Conservation (phyloP, 1,140 invertebrate species). For the Euura saliciscinereae region DNA sequence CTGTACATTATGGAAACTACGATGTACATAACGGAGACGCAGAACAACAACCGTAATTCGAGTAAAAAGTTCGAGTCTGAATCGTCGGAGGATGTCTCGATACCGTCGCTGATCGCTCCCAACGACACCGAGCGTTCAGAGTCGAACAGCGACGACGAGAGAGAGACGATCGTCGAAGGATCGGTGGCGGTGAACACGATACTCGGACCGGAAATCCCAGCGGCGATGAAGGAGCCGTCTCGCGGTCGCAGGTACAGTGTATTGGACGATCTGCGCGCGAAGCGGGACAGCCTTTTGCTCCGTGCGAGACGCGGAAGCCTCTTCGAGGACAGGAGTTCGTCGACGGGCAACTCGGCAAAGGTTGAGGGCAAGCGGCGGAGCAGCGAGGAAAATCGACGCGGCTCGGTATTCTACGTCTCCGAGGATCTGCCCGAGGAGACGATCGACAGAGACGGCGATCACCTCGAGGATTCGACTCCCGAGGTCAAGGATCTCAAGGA, state of each 20-base stretch:
- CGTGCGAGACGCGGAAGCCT: constrained; percentile 47
- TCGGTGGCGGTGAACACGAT: not conserved
- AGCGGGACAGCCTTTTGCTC: constrained; percentile 51
- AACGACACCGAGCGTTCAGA: not conserved
- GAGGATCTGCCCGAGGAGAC: constrained; percentile 51
- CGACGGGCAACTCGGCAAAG: constrained; percentile 24
- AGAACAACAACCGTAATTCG: constrained; percentile 16
- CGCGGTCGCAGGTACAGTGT: constrained; percentile 47
- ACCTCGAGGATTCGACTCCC: constrained; percentile 41
- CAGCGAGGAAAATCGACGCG: constrained; percentile 33
- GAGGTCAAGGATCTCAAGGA: constrained; percentile 53
- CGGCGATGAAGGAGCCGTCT: constrained; percentile 11
- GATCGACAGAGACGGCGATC: constrained; percentile 49
- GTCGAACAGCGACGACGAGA: constrained; percentile 9
- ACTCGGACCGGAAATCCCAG: not conserved
- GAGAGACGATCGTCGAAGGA: not conserved
- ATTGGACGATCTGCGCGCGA: constrained; percentile 51
- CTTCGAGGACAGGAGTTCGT: constrained; percentile 44
- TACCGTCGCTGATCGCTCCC: constrained; percentile 50
- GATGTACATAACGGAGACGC: constrained; percentile 51
- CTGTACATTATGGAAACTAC: constrained; percentile 42
- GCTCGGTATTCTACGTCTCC: constrained; percentile 46
- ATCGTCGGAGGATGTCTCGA: constrained; percentile 49
- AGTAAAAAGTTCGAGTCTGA: constrained; percentile 42
- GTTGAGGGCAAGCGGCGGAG: constrained; percentile 37